Evolutionary conservation across 1,140 invertebrate species (phyloP), one percentile per base, ranked within the genome.

Genomic region (Anoplophora glabripennis): DNA sequence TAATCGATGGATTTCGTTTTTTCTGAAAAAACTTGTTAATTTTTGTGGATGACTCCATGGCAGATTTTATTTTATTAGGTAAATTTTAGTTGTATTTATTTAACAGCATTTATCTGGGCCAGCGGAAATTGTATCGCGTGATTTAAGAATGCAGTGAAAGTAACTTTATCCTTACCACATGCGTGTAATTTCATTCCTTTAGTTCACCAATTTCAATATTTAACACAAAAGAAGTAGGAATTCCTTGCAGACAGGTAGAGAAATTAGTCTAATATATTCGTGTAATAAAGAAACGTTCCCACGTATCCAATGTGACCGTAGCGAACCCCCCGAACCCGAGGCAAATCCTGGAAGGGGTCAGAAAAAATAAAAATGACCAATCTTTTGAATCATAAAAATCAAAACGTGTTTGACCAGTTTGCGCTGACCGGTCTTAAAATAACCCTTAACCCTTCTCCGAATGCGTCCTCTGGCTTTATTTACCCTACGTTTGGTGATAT

Each of bases 381-480:
- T 54, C 52, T 54, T 44, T 54, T 44, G 28, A 14, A 54, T 21
- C 14, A 46, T 47, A 63, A 65, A 58, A 65, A 54, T 49, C 46
- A 53, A 66, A 66, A 66, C 64, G 21, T 40, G 64, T 66, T 66
- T 66, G 64, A 63, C 64, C 64, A 66, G 64, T 66, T 54, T 33
- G 37, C 15, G 44, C 18, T 54, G 52, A 54, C 52, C 52, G 52
- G 40, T 54, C 52, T 54, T 54, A 10, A 7, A 54, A 33, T 44
- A 45, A 54, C 40, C 52, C 52, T 44, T 54, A 54, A 54, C 52
- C 52, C 52, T 44, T 42, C 21, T 28, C 38, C 38, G 44, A 54
- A 17, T 42, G 44, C 40, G 4, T 11, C 15, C 33, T 28, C 21
- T 21, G 42, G 28, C 52, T 44, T 42, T 42, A 35, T 54, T 41